phyloP scores from a whole-genome alignment of 2,888 invertebrate species.

The Lasius fuliginosus region DNA sequence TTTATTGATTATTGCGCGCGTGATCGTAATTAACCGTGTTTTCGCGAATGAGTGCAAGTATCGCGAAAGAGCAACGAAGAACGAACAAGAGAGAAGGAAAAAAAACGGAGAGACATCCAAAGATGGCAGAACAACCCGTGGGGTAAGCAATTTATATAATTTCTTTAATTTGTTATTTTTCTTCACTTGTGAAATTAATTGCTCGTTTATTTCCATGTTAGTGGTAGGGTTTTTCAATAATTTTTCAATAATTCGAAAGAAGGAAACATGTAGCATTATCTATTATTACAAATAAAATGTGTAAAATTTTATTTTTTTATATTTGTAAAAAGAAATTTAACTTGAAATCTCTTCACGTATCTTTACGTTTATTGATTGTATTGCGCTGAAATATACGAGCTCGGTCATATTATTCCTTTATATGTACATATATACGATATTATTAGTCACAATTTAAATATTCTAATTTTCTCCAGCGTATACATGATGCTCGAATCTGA shows the following conservation, averaged over 20 bases:
- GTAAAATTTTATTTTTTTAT: neutral
- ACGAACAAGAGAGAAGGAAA: too few species aligned
- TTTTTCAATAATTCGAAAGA: neutral
- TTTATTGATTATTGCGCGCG: too few species aligned
- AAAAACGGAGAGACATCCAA: too few species aligned
- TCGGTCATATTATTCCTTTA: constrained; percentile 2
- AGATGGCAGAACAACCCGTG: too few species aligned
- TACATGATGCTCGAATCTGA: neutral
- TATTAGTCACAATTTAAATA: neutral
- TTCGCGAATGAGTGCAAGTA: too few species aligned
- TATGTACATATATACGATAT: neutral
- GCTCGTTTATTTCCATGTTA: too few species aligned
- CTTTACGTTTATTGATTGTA: neutral
- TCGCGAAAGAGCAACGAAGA: too few species aligned
- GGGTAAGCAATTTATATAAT: too few species aligned
- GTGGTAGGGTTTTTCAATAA: neutral
- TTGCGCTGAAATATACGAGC: neutral
- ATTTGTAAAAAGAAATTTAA: neutral
- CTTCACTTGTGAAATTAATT: too few species aligned
- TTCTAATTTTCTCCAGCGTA: neutral
- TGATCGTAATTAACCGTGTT: too few species aligned
- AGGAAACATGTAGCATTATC: neutral
- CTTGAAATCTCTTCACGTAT: neutral
- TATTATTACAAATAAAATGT: neutral
- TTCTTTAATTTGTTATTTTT: too few species aligned